Evolutionary conservation across 2,113 vertebrate species (phyloP), one percentile per base, ranked within the genome.

Genomic region (Lampris incognitus): DNA sequence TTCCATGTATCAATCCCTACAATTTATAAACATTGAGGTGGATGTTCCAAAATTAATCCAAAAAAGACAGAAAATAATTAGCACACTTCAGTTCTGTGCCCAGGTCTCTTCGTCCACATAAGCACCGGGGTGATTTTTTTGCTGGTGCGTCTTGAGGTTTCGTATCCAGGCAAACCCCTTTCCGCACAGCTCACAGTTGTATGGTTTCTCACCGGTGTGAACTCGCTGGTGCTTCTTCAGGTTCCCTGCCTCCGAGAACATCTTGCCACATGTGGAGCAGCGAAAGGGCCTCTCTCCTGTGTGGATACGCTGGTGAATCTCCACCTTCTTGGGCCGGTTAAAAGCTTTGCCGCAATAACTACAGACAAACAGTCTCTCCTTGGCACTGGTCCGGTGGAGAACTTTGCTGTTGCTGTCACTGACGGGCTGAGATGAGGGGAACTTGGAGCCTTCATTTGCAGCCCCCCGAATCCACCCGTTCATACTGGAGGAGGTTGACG

Each of bases 241-340:
- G 81, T 94, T 94, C 36, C 93, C 92, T 0, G 93, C 92, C 80
- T 94, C 92, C 0, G 92, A 87, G 69, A 94, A 94, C 42, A 70
- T 89, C 82, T 94, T 94, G 42, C 93, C 93, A 5, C 93, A 94
- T 0, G 91, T 93, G 63, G 86, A 76, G 74, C 93, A 94, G 60
- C 91, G 85, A 84, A 92, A 94, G 0, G 93, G 93, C 42, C 89
- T 93, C 87, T 94, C 93, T 0, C 93, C 92, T 0, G 93, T 94
- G 85, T 94, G 93, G 46, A 94, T 82, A 0, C 93, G 85, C n/a
- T 94, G 93, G 78, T 94, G 93, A 61, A 94, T 94, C 65, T 94
- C 92, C 70, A 94, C 88, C 69, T 94, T 94, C 75, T 93, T 94
- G 10, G 93, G 92, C 11, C 93, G 87, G 69, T 94, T 93, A 42